These are phyloP conservation scores for Trichacis sp. DNA, from an alignment of 2,888 invertebrate genomes.

Conservation along the genomic window DNA sequence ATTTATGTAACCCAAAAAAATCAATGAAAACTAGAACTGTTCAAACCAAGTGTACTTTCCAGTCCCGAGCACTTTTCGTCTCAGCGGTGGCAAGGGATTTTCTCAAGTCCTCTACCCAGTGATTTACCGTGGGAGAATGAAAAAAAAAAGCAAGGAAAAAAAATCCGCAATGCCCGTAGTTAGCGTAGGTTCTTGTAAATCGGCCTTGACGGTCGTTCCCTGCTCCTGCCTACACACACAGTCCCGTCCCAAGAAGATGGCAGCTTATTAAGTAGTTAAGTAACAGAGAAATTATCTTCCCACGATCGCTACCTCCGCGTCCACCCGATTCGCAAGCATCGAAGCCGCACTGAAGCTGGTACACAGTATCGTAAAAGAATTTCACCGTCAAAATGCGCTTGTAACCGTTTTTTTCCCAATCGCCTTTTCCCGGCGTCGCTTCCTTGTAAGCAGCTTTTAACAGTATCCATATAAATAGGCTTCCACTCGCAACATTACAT, in stretches of 20 bases:
- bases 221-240: constrained; percentile 11
- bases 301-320: constrained; percentile 39
- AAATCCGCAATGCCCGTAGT: constrained; percentile 6
- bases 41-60: too few species aligned
- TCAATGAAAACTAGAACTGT: too few species aligned
- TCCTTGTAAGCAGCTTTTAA: constrained; percentile 29
- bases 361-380: constrained; percentile 30
- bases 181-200: constrained; percentile 23
- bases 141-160: constrained; percentile 6
- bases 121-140: constrained; percentile 7
- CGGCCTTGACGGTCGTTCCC: constrained; percentile 15
- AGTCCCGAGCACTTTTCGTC: not conserved
- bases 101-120: not conserved
- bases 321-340: constrained; percentile 35
- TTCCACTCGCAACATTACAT: constrained; percentile 30
- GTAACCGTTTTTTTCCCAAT: constrained; percentile 19
- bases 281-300: constrained; percentile 48
- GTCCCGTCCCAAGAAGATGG: constrained; percentile 12
- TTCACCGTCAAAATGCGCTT: constrained; percentile 22
- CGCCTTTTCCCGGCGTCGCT: constrained; percentile 20
- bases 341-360: constrained; percentile 31
- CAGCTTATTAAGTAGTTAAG: constrained; percentile 45
- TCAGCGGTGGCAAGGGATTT: not conserved
- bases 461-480: constrained; percentile 32
- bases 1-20: too few species aligned